Evolutionary conservation across 2,888 invertebrate species (phyloP), one percentile per base, ranked within the genome.

Genomic region (Drosophila fulvimacula): DNA sequence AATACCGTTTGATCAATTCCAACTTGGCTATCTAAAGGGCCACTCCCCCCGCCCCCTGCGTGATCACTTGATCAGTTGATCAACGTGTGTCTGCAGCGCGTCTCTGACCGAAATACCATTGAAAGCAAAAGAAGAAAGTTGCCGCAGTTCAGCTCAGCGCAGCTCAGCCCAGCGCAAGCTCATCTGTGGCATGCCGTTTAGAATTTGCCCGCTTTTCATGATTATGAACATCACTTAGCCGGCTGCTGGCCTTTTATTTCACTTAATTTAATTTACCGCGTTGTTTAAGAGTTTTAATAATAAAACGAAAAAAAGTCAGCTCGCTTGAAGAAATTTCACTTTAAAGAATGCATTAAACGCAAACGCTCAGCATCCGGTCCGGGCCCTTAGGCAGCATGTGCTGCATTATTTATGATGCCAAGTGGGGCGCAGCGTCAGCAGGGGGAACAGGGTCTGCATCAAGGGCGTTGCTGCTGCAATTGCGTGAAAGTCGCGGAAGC

Each of bases 401-500:
- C 55, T 73, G 70, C 60, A 77, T 76, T 73, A 74, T 77, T 74
- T 77, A 77, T 82, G 81, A 73, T 81, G 51, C 81, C 73, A 83
- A 81, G 70, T 81, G 81, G 81, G 73, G 67, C 82, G 64, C 75
- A 60, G 49, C 61, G 34, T 24, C 52, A 10, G 21, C 51, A 19
- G 10, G 15, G 17, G 13, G 36, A n/a, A 17, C 27, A 15, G 15
- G 32, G 41, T 58, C 69, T 58, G 46, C 80, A 52, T 56, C 69
- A 85, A 80, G 70, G 81, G 78, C 86, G 73, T 66, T 52, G 56
- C 61, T 70, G 69, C 61, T 64, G 80, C 80, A 80, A 76, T 77
- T 83, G 72, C 78, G 83, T 84, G 88, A 84, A 87, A 84, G 84
- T 87, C 69, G 85, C 87, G 82, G 82, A 84, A 82, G 79, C 84